These are phyloP conservation scores for Drosophila silvestris DNA, from an alignment of 2,888 invertebrate species.

Conservation along the genomic window DNA sequence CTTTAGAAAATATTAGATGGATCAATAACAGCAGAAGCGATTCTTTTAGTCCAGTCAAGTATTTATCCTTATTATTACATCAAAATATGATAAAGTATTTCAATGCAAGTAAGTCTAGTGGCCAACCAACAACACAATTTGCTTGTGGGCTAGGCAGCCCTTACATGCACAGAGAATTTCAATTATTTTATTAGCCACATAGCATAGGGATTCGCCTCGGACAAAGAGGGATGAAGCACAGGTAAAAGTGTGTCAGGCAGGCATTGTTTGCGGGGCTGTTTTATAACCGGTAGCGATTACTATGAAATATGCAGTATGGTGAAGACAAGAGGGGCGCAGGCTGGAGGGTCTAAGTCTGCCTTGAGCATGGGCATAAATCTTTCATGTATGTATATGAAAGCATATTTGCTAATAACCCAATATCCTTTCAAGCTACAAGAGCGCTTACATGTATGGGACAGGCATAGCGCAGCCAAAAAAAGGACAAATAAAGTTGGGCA, in stretches of 20 bases:
- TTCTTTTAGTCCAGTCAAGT: neutral
- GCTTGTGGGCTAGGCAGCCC: slow-evolving; percentile 25
- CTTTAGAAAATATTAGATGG: neutral
- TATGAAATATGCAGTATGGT: slow-evolving; percentile 73
- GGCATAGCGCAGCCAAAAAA: slow-evolving; percentile 53
- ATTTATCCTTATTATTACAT: neutral
- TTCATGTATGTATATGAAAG: slow-evolving; percentile 72
- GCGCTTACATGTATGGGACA: slow-evolving; percentile 29
- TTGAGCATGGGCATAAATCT: slow-evolving; percentile 66
- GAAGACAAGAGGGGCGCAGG: slow-evolving; percentile 1
- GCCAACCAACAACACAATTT: slow-evolving; percentile 45
- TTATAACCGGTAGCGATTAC: slow-evolving; percentile 74
- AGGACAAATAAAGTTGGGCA: slow-evolving; percentile 37
- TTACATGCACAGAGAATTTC: slow-evolving; percentile 71
- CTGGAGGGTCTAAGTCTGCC: slow-evolving; percentile 34
- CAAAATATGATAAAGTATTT: slow-evolving; percentile 12
- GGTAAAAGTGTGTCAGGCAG: slow-evolving; percentile 51
- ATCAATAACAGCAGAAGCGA: neutral
- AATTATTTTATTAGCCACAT: slow-evolving; percentile 79
- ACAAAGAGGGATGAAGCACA: slow-evolving; percentile 53
- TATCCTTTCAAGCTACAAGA: slow-evolving; percentile 59
- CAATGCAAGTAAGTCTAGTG: slow-evolving; percentile 32
- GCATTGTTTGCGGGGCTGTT: slow-evolving; percentile 52
- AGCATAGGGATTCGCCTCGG: slow-evolving; percentile 52
- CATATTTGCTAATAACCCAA: slow-evolving; percentile 79